Conservation (phyloP, 2,113 vertebrate genomes). For the Cyprinodon tularosa region DNA sequence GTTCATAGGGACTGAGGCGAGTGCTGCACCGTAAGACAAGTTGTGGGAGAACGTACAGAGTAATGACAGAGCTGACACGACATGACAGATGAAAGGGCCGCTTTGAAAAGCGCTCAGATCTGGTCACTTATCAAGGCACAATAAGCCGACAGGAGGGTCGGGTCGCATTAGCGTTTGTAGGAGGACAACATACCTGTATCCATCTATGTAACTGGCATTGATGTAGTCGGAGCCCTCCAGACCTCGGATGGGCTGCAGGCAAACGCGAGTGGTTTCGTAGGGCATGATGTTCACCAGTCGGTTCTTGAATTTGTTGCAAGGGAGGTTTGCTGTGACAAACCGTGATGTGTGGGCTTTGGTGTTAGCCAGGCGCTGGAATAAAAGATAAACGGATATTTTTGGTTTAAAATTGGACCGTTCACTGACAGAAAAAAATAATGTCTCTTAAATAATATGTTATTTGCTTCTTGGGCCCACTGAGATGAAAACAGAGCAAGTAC, state of each 20-base stretch:
- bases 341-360: conserved; percentile 98
- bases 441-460: neutral
- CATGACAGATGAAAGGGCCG: conserved; percentile 57
- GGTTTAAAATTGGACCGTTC: neutral
- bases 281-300: conserved; percentile 99
- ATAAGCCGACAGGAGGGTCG: conserved; percentile 40
- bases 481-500: neutral
- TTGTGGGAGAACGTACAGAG: conserved; percentile 31
- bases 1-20: neutral
- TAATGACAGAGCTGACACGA: conserved; percentile 60
- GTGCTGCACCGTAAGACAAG: conserved; percentile 25
- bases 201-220: conserved; percentile 96
- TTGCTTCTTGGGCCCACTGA: neutral
- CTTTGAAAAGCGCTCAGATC: conserved; percentile 59
- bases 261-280: conserved; percentile 95
- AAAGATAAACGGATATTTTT: conserved; percentile 1
- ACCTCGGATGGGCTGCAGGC: conserved; percentile 96
- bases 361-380: conserved; percentile 90
- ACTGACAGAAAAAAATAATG: conserved; percentile 4
- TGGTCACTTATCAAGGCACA: conserved; percentile 56
- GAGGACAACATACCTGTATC: conserved; percentile 86
- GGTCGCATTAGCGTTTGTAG: conserved; percentile 52
- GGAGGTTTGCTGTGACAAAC: conserved; percentile 98
- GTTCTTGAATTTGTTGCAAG: conserved; percentile 99
- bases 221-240: conserved; percentile 97